Conservation (phyloP, 2,797 vertebrate genomes). For the Adrianichthys oophorus region DNA sequence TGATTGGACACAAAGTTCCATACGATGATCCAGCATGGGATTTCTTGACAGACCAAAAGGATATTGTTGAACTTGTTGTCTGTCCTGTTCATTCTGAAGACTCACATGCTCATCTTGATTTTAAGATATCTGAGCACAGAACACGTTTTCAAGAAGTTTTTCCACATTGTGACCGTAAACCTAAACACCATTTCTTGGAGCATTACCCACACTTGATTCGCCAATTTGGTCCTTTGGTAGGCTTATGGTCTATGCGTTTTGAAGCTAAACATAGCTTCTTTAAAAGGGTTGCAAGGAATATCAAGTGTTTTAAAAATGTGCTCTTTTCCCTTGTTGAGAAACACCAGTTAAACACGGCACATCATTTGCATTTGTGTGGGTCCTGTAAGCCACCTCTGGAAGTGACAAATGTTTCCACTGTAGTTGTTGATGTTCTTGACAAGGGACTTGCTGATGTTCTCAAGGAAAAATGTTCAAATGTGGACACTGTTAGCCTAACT, state of each 20-base stretch:
- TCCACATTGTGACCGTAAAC: slow-evolving; percentile 6
- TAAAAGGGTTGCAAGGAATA: slow-evolving; percentile 31
- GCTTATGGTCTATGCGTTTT: slow-evolving; percentile 19
- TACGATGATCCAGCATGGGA: too few relatives aligned
- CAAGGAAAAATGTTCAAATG: too few relatives aligned
- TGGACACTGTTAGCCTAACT: too few relatives aligned
- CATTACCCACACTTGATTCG: slow-evolving; percentile 28
- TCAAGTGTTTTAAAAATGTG: slow-evolving; percentile 36
- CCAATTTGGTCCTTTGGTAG: slow-evolving; percentile 22
- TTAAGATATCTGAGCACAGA: slow-evolving; percentile 37
- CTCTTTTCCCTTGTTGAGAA: slow-evolving; percentile 27
- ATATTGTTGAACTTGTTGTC: slow-evolving; percentile 36
- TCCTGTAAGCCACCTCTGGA: slow-evolving; percentile 15
- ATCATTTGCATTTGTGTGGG: slow-evolving; percentile 19
- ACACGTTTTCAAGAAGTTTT: slow-evolving; percentile 40
- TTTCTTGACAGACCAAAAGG: too few relatives aligned
- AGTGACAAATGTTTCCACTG: too few relatives aligned
- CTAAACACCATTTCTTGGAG: slow-evolving; percentile 27
- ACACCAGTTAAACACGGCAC: slow-evolving; percentile 37
- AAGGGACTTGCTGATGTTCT: too few relatives aligned
- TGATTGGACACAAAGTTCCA: too few relatives aligned
- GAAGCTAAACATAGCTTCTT: slow-evolving; percentile 46
- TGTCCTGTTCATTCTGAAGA: slow-evolving; percentile 22
- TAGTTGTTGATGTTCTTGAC: too few relatives aligned
- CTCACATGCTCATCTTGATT: slow-evolving; percentile 31